Conservation (phyloP, 2,888 invertebrate species). For the Glaucopsyche alexis region DNA sequence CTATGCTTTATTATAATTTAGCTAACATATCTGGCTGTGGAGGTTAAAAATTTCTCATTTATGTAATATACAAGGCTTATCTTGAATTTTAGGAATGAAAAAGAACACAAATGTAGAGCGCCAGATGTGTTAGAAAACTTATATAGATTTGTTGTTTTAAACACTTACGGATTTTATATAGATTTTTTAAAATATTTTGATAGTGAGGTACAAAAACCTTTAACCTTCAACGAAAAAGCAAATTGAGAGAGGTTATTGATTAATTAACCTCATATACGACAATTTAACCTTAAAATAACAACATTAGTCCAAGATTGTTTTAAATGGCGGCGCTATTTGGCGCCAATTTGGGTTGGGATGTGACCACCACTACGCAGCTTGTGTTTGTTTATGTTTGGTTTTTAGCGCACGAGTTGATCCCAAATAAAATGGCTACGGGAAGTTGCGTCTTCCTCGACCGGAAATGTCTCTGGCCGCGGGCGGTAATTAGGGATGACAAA, state of each 20-base stretch:
- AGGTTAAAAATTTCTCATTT: background rate
- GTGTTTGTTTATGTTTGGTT: conserved; percentile 61
- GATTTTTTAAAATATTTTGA: background rate
- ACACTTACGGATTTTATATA: no score
- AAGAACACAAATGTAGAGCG: background rate
- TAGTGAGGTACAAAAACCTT: conserved; percentile 22
- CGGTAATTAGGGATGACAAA: conserved; percentile 40
- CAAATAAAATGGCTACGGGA: conserved; percentile 38
- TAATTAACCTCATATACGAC: conserved; percentile 1
- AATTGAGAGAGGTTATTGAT: background rate
- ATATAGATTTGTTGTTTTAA: no score
- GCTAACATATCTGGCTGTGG: background rate
- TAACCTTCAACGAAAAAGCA: background rate
- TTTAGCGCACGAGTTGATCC: conserved; percentile 51
- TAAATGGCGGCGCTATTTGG: conserved; percentile 3
- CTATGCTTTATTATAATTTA: background rate
- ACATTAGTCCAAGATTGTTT: background rate
- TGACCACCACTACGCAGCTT: conserved; percentile 57
- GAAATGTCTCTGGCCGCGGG: conserved; percentile 41
- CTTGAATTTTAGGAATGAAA: no score
- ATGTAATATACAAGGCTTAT: no score
- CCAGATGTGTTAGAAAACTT: conserved; percentile 5
- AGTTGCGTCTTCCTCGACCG: conserved; percentile 36
- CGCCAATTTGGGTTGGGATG: conserved; percentile 31
- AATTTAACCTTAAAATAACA: conserved; percentile 1